A percentile compares a stretch with the other conserved stretches of the same genome.
Conservation (phyloP, 2,888 invertebrate species). For the Tetrapedia diversipes region DNA sequence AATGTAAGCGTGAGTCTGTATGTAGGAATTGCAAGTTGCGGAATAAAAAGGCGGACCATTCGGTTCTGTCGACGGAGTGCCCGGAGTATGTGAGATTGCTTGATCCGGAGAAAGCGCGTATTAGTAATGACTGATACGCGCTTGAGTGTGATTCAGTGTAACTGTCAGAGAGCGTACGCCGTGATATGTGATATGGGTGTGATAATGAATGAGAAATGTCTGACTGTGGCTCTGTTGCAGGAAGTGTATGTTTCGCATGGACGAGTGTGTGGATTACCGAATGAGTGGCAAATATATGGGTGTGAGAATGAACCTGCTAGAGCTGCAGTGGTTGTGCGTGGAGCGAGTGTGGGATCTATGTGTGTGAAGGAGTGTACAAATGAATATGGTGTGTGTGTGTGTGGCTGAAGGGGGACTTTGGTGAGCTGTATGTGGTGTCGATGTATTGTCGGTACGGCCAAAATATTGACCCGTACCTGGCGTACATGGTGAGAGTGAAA, state of each 20-base stretch:
- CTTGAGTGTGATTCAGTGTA: conserved; percentile 9
- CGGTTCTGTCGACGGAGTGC: background rate
- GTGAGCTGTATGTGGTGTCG: background rate
- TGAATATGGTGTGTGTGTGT: background rate
- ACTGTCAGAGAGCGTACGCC: conserved; percentile 22
- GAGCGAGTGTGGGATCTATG: background rate
- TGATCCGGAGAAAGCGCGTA: background rate
- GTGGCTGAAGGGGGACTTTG: background rate
- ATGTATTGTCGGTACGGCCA: background rate
- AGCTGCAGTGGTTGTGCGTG: background rate
- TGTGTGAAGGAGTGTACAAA: background rate
- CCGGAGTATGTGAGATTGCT: background rate
- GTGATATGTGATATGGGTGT: conserved; percentile 23
- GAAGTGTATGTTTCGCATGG: background rate
- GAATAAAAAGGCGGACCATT: background rate
- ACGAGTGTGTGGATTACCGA: background rate
- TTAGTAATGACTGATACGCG: background rate
- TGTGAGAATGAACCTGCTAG: background rate
- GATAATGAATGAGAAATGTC: background rate
- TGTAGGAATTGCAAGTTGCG: conserved; percentile 12
- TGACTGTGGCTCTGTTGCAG: conserved; percentile 39
- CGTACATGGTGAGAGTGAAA: background rate
- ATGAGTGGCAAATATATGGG: background rate
- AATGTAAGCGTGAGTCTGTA: background rate
- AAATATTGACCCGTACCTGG: background rate